phyloP scores from a whole-genome alignment of 1,140 invertebrate species.

The Drosophila grimshawi region DNA sequence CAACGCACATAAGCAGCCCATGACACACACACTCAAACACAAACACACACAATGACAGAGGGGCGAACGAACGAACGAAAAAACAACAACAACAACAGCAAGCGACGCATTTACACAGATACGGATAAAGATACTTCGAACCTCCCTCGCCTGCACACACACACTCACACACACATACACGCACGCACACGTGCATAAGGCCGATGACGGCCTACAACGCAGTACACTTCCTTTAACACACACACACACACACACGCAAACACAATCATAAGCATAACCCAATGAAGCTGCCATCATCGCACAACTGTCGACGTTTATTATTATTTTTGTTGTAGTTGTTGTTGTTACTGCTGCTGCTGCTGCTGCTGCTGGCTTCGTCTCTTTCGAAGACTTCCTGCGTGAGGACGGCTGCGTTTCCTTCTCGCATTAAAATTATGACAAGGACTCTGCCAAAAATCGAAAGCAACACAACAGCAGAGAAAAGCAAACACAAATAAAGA shows the following conservation, averaged over 20 bases:
- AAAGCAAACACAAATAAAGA: neutral
- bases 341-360: slow-evolving; percentile 7
- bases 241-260: slow-evolving; percentile 33
- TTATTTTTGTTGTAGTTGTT: slow-evolving; percentile 31
- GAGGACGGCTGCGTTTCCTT: slow-evolving; percentile 51
- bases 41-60: slow-evolving; percentile 16
- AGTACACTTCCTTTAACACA: slow-evolving; percentile 80
- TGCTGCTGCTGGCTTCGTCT: slow-evolving; percentile 18
- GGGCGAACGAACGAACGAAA: slow-evolving; percentile 28
- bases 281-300: slow-evolving; percentile 70
- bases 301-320: slow-evolving; percentile 59
- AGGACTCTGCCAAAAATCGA: slow-evolving; percentile 70
- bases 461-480: slow-evolving; percentile 8
- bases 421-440: slow-evolving; percentile 68
- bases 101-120: slow-evolving; percentile 77
- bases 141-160: slow-evolving; percentile 55
- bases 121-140: slow-evolving; percentile 74
- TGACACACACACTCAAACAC: slow-evolving; percentile 51
- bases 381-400: slow-evolving; percentile 66
- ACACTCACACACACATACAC: slow-evolving; percentile 5
- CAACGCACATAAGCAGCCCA: slow-evolving; percentile 56
- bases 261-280: slow-evolving; percentile 62
- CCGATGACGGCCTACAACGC: slow-evolving; percentile 69
- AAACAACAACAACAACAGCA: slow-evolving; percentile 52
- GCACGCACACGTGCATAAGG: slow-evolving; percentile 47